phyloP scores from a whole-genome alignment of 2,797 vertebrate genomes.

The Pseudochromis fuscus region DNA sequence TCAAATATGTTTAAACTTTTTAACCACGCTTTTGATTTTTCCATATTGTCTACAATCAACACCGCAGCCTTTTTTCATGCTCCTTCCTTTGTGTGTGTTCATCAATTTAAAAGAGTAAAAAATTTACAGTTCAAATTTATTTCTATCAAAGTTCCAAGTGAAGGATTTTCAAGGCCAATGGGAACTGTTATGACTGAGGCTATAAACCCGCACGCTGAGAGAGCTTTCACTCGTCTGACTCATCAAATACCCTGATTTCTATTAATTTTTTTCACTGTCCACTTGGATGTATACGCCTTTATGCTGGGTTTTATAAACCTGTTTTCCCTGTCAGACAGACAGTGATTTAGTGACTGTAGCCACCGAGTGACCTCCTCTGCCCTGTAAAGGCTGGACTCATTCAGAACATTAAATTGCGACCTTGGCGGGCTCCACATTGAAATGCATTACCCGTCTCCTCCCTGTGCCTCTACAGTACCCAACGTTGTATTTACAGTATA shows the following conservation, averaged over 20 bases:
- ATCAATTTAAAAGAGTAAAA: constrained; percentile 17
- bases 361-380: constrained; percentile 58
- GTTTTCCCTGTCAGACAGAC: constrained; percentile 54
- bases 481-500: constrained; percentile 63
- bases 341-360: constrained; percentile 60
- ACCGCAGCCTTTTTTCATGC: constrained; percentile 5
- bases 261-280: constrained; percentile 25
- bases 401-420: constrained; percentile 63
- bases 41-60: constrained; percentile 10
- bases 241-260: constrained; percentile 45
- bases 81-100: not conserved
- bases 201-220: constrained; percentile 41
- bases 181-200: constrained; percentile 37
- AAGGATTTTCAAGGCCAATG: constrained; percentile 15
- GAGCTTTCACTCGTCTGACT: constrained; percentile 42
- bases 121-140: constrained; percentile 21
- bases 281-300: constrained; percentile 21
- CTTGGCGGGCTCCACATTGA: constrained; percentile 71
- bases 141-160: constrained; percentile 29
- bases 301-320: constrained; percentile 56
- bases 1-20: constrained; percentile 16
- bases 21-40: constrained; percentile 15
- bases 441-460: constrained; percentile 61
- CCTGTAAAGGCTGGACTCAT: constrained; percentile 59
- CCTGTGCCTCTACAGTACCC: constrained; percentile 35